Conservation (phyloP, 1,140 invertebrate genomes). For the Lasioglossum baleicum region DNA sequence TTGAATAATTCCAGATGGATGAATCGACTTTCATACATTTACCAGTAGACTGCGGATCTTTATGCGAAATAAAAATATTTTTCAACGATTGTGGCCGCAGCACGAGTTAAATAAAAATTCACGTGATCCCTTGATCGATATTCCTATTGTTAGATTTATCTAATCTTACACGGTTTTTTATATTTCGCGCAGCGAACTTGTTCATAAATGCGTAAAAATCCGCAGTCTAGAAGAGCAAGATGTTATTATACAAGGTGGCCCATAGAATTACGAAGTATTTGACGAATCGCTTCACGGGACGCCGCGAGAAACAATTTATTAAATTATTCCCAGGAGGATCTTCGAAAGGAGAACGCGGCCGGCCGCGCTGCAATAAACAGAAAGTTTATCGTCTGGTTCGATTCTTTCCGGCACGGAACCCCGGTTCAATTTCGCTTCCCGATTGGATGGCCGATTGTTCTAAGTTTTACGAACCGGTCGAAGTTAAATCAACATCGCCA, state of each 20-base stretch:
- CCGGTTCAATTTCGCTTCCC: slow-evolving; percentile 20
- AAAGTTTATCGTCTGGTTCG: slow-evolving; percentile 17
- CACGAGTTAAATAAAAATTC: too few relatives aligned
- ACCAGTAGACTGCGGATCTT: too few relatives aligned
- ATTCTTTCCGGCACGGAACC: slow-evolving; percentile 4
- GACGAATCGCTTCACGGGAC: background rate
- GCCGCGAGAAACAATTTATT: slow-evolving; percentile 16
- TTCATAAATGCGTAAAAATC: too few relatives aligned
- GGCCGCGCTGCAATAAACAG: slow-evolving; percentile 15
- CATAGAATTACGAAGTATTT: slow-evolving; percentile 14
- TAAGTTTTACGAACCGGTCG: slow-evolving; percentile 54
- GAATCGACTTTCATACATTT: too few relatives aligned
- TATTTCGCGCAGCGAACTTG: too few relatives aligned
- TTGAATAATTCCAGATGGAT: too few relatives aligned
- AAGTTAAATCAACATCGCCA: slow-evolving; percentile 55
- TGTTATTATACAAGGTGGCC: background rate
- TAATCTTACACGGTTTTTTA: too few relatives aligned
- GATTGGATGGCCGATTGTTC: slow-evolving; percentile 47
- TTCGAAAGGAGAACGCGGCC: background rate
- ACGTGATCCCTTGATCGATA: too few relatives aligned
- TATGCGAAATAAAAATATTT: too few relatives aligned
- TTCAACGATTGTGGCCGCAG: too few relatives aligned
- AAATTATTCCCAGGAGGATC: slow-evolving; percentile 30
- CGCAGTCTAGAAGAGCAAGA: too few relatives aligned
- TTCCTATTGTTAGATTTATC: too few relatives aligned